Base-by-base conservation (phyloP, 2,113 vertebrate species). In the Trichechus manatus region DNA sequence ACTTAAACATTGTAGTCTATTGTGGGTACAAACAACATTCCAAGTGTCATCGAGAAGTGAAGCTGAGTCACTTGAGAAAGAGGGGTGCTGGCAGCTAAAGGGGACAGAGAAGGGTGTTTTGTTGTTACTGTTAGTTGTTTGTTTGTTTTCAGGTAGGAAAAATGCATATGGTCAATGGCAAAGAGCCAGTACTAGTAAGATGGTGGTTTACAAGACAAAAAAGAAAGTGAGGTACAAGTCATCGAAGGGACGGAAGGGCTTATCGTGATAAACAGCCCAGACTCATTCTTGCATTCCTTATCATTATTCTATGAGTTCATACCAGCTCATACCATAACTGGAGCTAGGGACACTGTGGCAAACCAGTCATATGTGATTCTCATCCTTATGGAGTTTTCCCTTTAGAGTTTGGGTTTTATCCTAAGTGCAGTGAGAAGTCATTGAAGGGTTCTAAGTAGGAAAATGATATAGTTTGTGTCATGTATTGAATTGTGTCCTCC, bases 121-220 rank as follows among this genome's bases (percentile, higher is more conserved):
- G 39, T 79, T 93, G 19, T 82, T 86, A 36, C 3, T 70, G 3
- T 70, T 53, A 61, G 33, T 70, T 66, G 27, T 19, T 14, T 90
- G 86, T 97, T 90, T 44, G 79, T 83, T 63, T 56, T 64, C 59
- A 90, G 31, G 36, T 59, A 83, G 61, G 36, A 39, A 93, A 77
- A 79, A 17, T 39, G 6, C 1, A n/a, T 50, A 33, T 64, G 15
- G 20, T 59, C 17, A 82, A 44, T 33, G 50, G 33, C 74, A 90
- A 42, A 79, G 25, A 47, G 2, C 64, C 25, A 68, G 39, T 42
- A n/a, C 1, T n/a, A 61, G n/a, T 29, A 63, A 82, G 9, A 53
- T 4, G 29, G 13, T 20, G 42, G 5, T 64, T 87, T 87, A 89
- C 81, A 83, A 86, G n/a, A 31, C 47, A 36, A 77, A 53, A 6